Evolutionary conservation across 2,797 vertebrate species (phyloP), one percentile per base, ranked within the genome.

Genomic region (Falco rusticolus): DNA sequence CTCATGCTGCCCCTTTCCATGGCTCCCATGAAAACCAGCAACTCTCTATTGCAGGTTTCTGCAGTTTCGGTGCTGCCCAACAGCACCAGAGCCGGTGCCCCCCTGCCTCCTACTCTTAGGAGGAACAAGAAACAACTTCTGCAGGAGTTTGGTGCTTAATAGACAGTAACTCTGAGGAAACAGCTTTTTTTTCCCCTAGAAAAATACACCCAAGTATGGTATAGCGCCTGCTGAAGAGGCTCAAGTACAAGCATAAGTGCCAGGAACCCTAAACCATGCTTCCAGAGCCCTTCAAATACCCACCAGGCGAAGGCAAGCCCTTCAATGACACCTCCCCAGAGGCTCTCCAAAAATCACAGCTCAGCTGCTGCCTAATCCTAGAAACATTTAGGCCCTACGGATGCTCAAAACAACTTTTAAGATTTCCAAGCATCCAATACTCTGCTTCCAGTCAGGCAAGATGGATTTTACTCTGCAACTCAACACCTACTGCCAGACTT

Each of bases 31-130:
- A 53, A 76, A 47, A 18, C 12, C 82, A 89, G 56, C n/a, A 82
- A 2, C 34, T 60, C 56, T n/a, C 24, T 1, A 1, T 5, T 16
- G 26, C 8, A 13, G 8, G 9, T 25, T 10, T 5, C 31, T 5
- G 39, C 29, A 13, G 61, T 5, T 24, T 11, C 28, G 9, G 15
- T 5, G 31, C 64, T 63, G 31, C 10, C 56, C 59, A 26, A 10
- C 34, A 8, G 9, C 80, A 76, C 53, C 48, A 22, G 34, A 28
- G 24, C 11, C 26, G 26, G 21, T 0, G 8, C 39, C 29, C 16
- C 2, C 13, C 28, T 6, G 22, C 47, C 61, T 43, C 37, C 50
- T 48, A 1, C 45, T 56, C 39, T n/a, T 6, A 0, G 16, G 11
- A n/a, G 31, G 26, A 64, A 16, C 15, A 50, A 20, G 10, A 24